Percentiles rank a stretch among this genome's conserved stretches.
Conservation (phyloP, 1,140 invertebrate genomes). For the Holcopasites calliopsidis region DNA sequence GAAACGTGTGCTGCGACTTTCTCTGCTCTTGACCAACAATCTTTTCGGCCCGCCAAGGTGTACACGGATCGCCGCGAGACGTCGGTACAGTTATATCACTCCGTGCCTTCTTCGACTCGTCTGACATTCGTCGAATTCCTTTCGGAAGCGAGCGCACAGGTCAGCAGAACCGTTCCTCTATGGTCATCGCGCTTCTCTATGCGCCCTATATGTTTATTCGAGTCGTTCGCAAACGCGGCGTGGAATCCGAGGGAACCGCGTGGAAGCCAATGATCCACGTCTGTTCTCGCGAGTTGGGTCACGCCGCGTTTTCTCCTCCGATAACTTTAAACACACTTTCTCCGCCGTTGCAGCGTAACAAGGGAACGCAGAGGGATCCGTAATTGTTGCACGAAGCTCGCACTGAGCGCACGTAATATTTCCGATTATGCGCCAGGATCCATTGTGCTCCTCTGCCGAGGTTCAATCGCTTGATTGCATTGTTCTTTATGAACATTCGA, state of each 20-base stretch:
- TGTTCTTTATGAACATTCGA: too few relatives aligned
- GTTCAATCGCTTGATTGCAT: too few relatives aligned
- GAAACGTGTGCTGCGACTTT: constrained; percentile 66
- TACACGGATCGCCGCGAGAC: background rate
- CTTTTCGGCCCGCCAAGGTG: constrained; percentile 55
- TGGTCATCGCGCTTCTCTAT: too few relatives aligned
- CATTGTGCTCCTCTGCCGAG: background rate
- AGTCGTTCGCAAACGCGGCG: too few relatives aligned
- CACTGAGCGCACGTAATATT: constrained; percentile 15
- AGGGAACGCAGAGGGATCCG: constrained; percentile 1
- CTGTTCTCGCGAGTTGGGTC: background rate
- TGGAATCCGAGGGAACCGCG: too few relatives aligned
- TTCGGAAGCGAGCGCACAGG: background rate
- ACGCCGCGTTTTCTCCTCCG: background rate
- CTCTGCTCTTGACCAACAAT: constrained; percentile 62
- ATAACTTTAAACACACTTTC: constrained; percentile 35
- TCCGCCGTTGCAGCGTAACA: background rate
- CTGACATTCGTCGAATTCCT: constrained; percentile 7
- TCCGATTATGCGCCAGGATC: too few relatives aligned
- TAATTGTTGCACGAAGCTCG: constrained; percentile 25
- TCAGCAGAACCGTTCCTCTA: background rate
- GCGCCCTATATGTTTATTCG: too few relatives aligned
- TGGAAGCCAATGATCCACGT: background rate
- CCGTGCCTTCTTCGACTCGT: constrained; percentile 21
- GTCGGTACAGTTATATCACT: constrained; percentile 8